Conservation (phyloP, 2,797 vertebrate species). For the Taeniopygia guttata region DNA sequence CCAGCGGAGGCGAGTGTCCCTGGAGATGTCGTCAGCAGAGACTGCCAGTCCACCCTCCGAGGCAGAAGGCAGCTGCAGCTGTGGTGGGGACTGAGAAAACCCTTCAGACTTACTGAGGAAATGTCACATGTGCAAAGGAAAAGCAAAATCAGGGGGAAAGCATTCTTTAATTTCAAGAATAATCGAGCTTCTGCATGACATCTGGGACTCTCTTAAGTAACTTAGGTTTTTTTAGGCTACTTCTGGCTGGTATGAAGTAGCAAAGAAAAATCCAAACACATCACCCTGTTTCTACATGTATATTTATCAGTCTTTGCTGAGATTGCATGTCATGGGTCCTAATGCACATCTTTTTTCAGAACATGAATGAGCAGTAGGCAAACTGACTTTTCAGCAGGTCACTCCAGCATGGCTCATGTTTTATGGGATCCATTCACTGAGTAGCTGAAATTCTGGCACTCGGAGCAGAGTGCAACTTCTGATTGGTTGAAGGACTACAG, state of each 20-base stretch:
- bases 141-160: neutral
- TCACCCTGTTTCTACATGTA: neutral
- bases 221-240: neutral
- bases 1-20: neutral
- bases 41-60: neutral
- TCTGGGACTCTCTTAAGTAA: constrained; percentile 15
- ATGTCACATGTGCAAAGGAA: neutral
- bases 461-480: neutral
- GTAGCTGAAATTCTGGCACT: constrained; percentile 23
- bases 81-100: neutral
- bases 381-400: constrained; percentile 14
- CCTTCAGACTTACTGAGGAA: neutral
- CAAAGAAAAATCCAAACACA: neutral
- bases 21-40: neutral
- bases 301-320: constrained; percentile 23
- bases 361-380: constrained; percentile 6
- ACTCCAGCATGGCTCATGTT: constrained; percentile 40
- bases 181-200: constrained; percentile 26
- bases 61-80: neutral
- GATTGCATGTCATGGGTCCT: constrained; percentile 14
- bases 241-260: constrained; percentile 7
- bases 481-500: constrained; percentile 22
- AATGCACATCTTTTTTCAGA: constrained; percentile 17
- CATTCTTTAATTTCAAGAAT: neutral
- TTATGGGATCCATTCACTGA: neutral